Evolutionary conservation across 2,888 invertebrate genomes (phyloP).

Genomic region (Andrena minutula): DNA sequence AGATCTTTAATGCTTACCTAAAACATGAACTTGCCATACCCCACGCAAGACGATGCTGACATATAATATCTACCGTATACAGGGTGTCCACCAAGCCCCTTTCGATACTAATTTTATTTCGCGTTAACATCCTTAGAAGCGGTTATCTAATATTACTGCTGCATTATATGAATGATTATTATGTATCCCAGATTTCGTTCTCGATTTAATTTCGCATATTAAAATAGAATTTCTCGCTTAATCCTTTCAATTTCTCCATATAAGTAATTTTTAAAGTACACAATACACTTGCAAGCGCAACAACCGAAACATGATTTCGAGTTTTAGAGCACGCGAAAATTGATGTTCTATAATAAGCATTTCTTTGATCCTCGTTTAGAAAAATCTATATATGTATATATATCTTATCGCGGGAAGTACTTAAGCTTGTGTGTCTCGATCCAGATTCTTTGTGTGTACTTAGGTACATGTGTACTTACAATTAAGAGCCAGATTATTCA

Average conservation of each 20-base stretch:
- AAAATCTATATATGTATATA: constrained; percentile 2
- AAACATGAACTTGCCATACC: constrained; percentile 84
- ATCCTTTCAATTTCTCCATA: background rate
- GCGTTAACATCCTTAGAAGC: constrained; percentile 15
- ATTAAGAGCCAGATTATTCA: background rate
- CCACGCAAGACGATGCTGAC: constrained; percentile 55
- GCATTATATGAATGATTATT: background rate
- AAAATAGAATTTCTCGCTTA: background rate
- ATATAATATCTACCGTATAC: constrained; percentile 55
- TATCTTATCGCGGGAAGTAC: constrained; percentile 5
- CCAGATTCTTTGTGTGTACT: background rate
- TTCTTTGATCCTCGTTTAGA: constrained; percentile 21
- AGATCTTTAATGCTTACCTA: constrained; percentile 75
- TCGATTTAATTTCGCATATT: background rate
- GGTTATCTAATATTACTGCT: background rate
- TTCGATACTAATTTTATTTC: constrained; percentile 33
- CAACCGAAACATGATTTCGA: background rate
- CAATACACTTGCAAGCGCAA: background rate
- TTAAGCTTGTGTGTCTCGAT: background rate
- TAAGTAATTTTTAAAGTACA: background rate
- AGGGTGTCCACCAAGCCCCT: constrained; percentile 42
- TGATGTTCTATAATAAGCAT: background rate
- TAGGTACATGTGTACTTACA: background rate
- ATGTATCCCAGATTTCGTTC: background rate
- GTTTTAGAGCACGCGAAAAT: background rate